Percentiles rank a stretch among this genome's conserved stretches.
Evolutionary conservation across 2,888 invertebrate species (phyloP).

Genomic region (Caenorhabditis macrosperma): DNA sequence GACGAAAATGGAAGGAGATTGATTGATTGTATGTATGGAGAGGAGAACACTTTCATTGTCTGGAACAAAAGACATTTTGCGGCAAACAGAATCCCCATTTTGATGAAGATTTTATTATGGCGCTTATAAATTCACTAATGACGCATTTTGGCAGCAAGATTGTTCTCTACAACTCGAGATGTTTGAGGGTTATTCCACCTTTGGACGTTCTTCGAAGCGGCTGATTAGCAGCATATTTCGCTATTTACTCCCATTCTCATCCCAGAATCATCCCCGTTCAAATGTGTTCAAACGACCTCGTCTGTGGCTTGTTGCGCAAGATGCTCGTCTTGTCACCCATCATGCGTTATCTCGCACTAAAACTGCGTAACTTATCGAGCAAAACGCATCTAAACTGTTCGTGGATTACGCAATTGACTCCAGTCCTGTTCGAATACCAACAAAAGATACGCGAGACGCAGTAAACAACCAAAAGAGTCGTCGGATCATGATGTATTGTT

Average conservation of each 20-base stretch:
- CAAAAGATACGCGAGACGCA: neutral
- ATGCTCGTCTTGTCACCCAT: constrained; percentile 14
- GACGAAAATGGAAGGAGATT: constrained; percentile 36
- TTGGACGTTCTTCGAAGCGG: too few species aligned
- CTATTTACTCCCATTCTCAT: neutral
- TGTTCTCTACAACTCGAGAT: too few species aligned
- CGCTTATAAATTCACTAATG: neutral
- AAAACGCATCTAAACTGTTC: constrained; percentile 39
- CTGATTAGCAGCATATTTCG: neutral
- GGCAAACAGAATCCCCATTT: neutral
- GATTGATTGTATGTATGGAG: neutral
- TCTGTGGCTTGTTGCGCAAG: constrained; percentile 24
- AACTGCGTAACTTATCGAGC: constrained; percentile 24
- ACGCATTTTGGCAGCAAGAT: neutral
- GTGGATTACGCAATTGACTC: constrained; percentile 33
- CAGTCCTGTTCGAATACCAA: constrained; percentile 15
- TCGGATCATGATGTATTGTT: neutral
- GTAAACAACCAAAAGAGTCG: neutral
- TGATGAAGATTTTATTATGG: neutral
- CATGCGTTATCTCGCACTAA: constrained; percentile 37
- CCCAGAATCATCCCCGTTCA: neutral
- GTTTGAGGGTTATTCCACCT: too few species aligned
- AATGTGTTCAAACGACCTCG: constrained; percentile 10
- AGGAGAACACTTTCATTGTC: constrained; percentile 11
- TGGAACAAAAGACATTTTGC: constrained; percentile 2